phyloP scores from a whole-genome alignment of 1,140 invertebrate genomes.

The Lordiphosa clarofinis region DNA sequence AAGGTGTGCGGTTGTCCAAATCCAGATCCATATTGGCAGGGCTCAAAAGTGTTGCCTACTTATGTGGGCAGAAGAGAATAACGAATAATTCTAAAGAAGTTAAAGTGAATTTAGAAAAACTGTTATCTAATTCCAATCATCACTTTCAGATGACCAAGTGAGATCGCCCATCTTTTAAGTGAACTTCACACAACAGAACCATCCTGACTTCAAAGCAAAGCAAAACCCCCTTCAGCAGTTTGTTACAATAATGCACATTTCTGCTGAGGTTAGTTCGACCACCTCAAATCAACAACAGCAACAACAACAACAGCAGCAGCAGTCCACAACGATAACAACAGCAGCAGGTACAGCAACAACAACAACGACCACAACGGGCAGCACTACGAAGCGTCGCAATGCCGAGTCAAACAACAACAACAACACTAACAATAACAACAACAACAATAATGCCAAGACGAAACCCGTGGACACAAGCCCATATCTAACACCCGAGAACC shows the following conservation, averaged over 20 bases:
- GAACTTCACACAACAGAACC: not conserved
- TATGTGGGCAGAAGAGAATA: too few relatives aligned
- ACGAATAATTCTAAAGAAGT: too few relatives aligned
- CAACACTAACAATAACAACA: conserved; percentile 50
- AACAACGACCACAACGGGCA: conserved; percentile 53
- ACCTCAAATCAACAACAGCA: conserved; percentile 79
- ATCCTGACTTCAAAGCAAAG: conserved; percentile 14
- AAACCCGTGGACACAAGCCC: conserved; percentile 80
- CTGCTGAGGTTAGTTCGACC: conserved; percentile 86
- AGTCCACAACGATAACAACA: conserved; percentile 71
- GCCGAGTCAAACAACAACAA: conserved; percentile 42
- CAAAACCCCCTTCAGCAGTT: conserved; percentile 32
- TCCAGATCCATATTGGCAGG: too few relatives aligned
- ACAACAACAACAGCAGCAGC: conserved; percentile 42
- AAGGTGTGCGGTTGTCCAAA: conserved; percentile 57
- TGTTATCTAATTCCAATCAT: too few relatives aligned
- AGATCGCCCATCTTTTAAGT: too few relatives aligned
- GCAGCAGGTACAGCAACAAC: conserved; percentile 53
- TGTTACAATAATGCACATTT: conserved; percentile 83
- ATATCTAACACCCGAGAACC: conserved; percentile 87
- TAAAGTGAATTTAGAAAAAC: too few relatives aligned
- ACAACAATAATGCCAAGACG: conserved; percentile 48
- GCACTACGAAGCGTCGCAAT: conserved; percentile 55
- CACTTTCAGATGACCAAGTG: too few relatives aligned
- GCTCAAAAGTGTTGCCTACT: too few relatives aligned